Conservation (phyloP, 2,797 vertebrate genomes). For the Coreius guichenoti region DNA sequence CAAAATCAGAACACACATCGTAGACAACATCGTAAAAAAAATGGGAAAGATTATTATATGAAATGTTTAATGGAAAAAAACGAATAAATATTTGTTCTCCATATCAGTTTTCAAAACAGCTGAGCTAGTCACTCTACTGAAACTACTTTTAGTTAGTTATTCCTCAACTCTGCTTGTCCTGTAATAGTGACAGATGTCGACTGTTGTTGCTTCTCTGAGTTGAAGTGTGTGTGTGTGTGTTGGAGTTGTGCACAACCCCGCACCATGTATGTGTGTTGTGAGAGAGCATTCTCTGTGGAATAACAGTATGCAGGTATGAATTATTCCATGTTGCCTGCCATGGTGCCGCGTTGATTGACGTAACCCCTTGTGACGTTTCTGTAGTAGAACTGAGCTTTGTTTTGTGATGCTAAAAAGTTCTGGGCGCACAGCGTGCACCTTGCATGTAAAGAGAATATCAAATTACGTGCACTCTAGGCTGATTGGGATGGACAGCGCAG, state of each 20-base stretch:
- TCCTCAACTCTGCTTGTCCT: constrained; percentile 11
- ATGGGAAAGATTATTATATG: no score
- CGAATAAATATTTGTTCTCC: not conserved
- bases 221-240: constrained; percentile 46
- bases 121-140: constrained; percentile 1
- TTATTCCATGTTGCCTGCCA: constrained; percentile 54
- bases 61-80: not conserved
- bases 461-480: constrained; percentile 55
- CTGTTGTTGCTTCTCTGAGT: constrained; percentile 41
- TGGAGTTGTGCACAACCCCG: not conserved
- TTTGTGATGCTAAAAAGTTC: constrained; percentile 49
- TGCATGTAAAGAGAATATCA: constrained; percentile 64
- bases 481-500: constrained; percentile 52
- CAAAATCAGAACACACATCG: not conserved
- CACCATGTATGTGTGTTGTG: constrained; percentile 38
- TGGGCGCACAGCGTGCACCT: constrained; percentile 21
- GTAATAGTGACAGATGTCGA: constrained; percentile 55
- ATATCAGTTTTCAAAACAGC: constrained; percentile 1
- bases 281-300: constrained; percentile 48
- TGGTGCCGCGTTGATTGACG: constrained; percentile 50
- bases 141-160: constrained; percentile 28
- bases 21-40: not conserved
- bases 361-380: constrained; percentile 57
- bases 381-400: constrained; percentile 46
- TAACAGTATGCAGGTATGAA: constrained; percentile 52